Base-by-base conservation (phyloP, 30 jellyfish, hydroid and myxozoan species). In the Aurelia coerulea region DNA sequence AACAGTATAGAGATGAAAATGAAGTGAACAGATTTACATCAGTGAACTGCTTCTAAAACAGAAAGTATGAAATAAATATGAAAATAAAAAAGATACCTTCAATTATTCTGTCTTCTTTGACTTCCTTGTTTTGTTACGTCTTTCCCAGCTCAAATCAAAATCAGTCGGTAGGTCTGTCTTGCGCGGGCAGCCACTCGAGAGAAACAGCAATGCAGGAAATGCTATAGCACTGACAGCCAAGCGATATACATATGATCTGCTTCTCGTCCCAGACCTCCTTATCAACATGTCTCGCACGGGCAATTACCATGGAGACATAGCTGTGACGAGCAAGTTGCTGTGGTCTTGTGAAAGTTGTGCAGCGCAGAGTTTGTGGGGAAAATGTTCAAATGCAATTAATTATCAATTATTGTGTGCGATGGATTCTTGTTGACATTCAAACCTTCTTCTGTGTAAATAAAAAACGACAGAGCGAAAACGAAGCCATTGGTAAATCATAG, bases 331-430 rank as follows among this genome's bases (percentile, higher is more conserved):
- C 14, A 14, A 46, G 49, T 0, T 46, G 56, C 14, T 46, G 51
- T 9, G 56, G 59, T 9, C 15, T 16, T 6, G 78, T 68, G 33
- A 37, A 13, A 41, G n/a, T 17, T 51, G 65, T 72, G 65, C 65
- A 13, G 19, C 16, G 39, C 82, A 17, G 62, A 46, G 16, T 10
- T 70, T 29, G 23, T 17, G 63, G 52, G 37, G 63, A 70, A 76
- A 62, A 58, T 52, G 87, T 54, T 16, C 73, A 59, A 83, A 72
- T 60, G 68, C 76, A 71, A 83, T 83, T 83, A 83, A 83, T 60
- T 54, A 71, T 56, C 92, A 31, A 72, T 70, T 83, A 70, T 52
- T 82, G 81, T 29, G 51, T 15, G 68, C 54, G 54, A 53, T 18
- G 63, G 41, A 50, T 18, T 33, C 12, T 50, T 15, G 60, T 39